Evolutionary conservation across 2,888 invertebrate genomes (phyloP), one percentile per base, ranked within the genome.

Genomic region (Siphonodentalium dalli): DNA sequence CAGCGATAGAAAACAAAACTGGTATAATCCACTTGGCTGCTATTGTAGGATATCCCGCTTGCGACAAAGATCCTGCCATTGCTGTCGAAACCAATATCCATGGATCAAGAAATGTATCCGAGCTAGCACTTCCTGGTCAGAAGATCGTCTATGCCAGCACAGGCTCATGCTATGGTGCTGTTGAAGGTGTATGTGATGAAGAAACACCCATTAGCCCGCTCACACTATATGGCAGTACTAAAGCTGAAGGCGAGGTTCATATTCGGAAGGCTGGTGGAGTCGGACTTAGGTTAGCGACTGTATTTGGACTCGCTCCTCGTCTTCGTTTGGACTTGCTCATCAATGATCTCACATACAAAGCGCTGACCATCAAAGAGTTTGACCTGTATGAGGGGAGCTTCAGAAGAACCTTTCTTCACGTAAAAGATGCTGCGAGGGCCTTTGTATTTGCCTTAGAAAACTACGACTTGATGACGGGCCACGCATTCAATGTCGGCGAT

Each of bases 31-130:
- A 81, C 55, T 56, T 81, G 52, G 80, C 81, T 1, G 81, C 80
- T 27, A 72, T 81, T 33, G 80, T 81, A 6, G 80, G 81, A 8
- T 81, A 79, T 54, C 80, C 81, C 4, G 80, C 80, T 3, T 81
- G 80, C 52, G 79, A 79, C 52, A 71, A 71, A 43, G 72, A 79
- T 41, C 77, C 74, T 0, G 68, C 69, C 9, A 45, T 69, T 31
- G 81, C 81, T 0, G 61, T 59, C 27, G 58, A 63, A 6, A 70
- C 76, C 9, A 81, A 81, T 51, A 74, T 76, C 24, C 59, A 60
- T 4, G 80, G 79, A 7, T 80, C 80, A 9, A 49, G 58, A 28
- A 73, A 65, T 35, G 45, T 81, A 7, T 65, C 71, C 2, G 57
- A 68, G 5, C 64, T 71, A 11, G 61, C 78, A 49, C 61, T 58